These are phyloP conservation scores for Chymomyza costata DNA, from an alignment of 1,140 invertebrate genomes.

Conservation along the genomic window DNA sequence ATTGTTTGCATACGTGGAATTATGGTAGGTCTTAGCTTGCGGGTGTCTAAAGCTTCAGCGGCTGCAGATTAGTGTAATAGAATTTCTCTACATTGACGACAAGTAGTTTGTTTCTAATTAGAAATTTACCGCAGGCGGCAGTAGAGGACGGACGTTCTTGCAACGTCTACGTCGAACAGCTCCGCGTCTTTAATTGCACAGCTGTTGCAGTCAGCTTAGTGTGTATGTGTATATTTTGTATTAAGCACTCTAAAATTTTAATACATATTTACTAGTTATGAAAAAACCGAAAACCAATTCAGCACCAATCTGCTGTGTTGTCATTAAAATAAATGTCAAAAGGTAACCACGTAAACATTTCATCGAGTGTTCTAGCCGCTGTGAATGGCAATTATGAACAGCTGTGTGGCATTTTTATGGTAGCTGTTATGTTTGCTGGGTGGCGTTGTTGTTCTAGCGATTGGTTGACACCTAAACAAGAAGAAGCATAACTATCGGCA, in stretches of 20 bases:
- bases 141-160: constrained; percentile 37
- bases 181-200: constrained; percentile 40
- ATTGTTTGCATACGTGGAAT: constrained; percentile 71
- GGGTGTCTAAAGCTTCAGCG: constrained; percentile 20
- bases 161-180: constrained; percentile 12
- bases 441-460: neutral
- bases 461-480: no score
- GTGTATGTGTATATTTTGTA: constrained; percentile 18
- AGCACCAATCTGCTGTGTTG: constrained; percentile 60
- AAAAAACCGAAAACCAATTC: constrained; percentile 29
- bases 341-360: constrained; percentile 52
- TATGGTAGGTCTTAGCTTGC: constrained; percentile 41
- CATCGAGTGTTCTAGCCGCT: neutral
- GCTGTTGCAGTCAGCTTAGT: constrained; percentile 29
- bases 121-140: constrained; percentile 18
- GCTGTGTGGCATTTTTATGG: neutral
- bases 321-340: constrained; percentile 49
- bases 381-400: constrained; percentile 13
- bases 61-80: constrained; percentile 18
- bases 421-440: no score
- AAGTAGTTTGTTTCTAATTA: constrained; percentile 23
- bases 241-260: constrained; percentile 39
- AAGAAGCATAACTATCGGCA: neutral
- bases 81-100: constrained; percentile 39
- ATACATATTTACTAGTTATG: constrained; percentile 45